These are phyloP conservation scores for Oplegnathus fasciatus DNA, from an alignment of 2,113 vertebrate genomes.

Conservation along the genomic window DNA sequence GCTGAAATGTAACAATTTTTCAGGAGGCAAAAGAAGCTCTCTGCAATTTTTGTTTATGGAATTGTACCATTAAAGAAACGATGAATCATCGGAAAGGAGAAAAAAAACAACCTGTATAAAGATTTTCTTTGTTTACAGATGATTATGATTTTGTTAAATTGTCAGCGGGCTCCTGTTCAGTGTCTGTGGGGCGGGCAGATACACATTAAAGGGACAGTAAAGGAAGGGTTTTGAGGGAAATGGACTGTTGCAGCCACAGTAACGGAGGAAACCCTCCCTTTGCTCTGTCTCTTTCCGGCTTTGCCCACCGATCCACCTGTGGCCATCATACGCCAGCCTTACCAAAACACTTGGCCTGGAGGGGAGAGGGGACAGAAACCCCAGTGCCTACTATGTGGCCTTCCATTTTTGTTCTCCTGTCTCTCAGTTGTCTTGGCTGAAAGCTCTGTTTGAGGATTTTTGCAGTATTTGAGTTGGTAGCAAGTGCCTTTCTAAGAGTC, in stretches of 20 bases:
- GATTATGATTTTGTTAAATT: constrained; percentile 80
- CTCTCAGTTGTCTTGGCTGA: constrained; percentile 72
- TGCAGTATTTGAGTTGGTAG: constrained; percentile 92
- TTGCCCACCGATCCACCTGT: constrained; percentile 69
- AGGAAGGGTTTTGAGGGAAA: constrained; percentile 47
- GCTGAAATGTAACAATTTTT: constrained; percentile 72
- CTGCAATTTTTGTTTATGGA: constrained; percentile 81
- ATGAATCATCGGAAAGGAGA: constrained; percentile 59
- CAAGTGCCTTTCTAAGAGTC: constrained; percentile 95
- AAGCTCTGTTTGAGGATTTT: constrained; percentile 73
- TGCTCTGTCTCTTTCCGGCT: constrained; percentile 63
- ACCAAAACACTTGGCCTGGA: constrained; percentile 82
- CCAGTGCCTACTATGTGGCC: constrained; percentile 89
- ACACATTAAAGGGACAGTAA: constrained; percentile 46
- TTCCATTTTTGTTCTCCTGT: constrained; percentile 82
- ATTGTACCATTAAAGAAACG: constrained; percentile 72
- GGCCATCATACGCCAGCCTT: constrained; percentile 83
- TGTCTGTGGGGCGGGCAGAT: constrained; percentile 53
- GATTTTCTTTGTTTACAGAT: constrained; percentile 86
- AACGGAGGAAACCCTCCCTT: constrained; percentile 71
- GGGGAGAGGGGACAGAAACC: constrained; percentile 74
- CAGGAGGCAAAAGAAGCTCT: constrained; percentile 81
- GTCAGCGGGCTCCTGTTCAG: constrained; percentile 69
- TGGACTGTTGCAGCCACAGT: constrained; percentile 64
- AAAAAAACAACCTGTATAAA: constrained; percentile 79